A percentile compares a stretch with the other conserved stretches of the same genome.
Conservation (phyloP, 2,888 invertebrate genomes). For the Koerneria pararmatus region DNA sequence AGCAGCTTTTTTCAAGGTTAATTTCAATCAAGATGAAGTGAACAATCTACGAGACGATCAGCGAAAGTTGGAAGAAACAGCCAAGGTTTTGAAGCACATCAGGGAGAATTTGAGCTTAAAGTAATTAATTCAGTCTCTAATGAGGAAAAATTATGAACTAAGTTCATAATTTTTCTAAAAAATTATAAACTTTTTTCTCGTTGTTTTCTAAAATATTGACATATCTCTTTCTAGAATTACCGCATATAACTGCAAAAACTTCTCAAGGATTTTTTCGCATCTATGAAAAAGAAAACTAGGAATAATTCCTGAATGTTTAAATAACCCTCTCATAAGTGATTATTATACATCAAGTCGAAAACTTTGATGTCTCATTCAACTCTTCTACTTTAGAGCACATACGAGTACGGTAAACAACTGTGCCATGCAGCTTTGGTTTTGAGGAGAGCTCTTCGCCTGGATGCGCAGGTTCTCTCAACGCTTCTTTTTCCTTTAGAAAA, state of each 20-base stretch:
- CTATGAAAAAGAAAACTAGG: no score
- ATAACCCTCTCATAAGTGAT: no score
- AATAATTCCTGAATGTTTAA: no score
- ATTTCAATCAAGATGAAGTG: slow-evolving; percentile 69
- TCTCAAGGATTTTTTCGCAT: no score
- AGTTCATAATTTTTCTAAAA: no score
- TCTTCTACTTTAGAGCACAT: slow-evolving; percentile 69
- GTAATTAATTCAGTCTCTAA: no score
- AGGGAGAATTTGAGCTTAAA: neutral
- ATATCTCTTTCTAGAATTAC: no score
- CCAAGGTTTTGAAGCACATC: slow-evolving; percentile 66
- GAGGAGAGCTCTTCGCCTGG: slow-evolving; percentile 71
- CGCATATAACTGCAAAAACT: no score
- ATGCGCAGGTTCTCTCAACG: slow-evolving; percentile 35
- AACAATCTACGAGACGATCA: slow-evolving; percentile 74
- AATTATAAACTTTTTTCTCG: no score
- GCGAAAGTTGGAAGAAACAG: slow-evolving; percentile 75
- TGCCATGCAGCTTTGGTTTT: slow-evolving; percentile 73
- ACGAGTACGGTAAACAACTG: slow-evolving; percentile 77
- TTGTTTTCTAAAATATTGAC: no score
- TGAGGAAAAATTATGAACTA: no score
- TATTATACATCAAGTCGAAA: neutral
- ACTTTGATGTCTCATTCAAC: neutral
- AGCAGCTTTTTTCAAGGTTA: slow-evolving; percentile 70
- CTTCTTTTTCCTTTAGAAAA: neutral